A percentile compares a stretch with the other conserved stretches of the same genome.
phyloP scores from a whole-genome alignment of 2,888 invertebrate species.

The Drosophila sordidula region DNA sequence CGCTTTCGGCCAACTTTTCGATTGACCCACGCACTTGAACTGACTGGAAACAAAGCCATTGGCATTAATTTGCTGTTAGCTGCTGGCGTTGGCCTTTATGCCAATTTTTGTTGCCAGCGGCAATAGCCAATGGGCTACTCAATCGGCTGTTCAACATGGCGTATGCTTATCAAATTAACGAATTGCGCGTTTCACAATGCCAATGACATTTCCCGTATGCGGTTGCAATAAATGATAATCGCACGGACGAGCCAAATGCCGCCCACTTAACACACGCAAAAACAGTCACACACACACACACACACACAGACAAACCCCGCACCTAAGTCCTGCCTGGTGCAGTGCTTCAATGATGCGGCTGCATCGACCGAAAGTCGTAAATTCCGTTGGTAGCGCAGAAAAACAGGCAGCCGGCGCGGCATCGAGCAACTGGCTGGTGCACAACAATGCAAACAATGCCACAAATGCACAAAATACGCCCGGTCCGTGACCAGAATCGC shows the following conservation, averaged over 20 bases:
- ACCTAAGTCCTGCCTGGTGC: neutral
- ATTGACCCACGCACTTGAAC: slow-evolving; percentile 12
- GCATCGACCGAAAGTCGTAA: slow-evolving; percentile 74
- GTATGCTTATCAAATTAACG: slow-evolving; percentile 78
- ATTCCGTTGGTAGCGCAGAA: slow-evolving; percentile 70
- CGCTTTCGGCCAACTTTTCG: neutral
- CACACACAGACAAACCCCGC: neutral
- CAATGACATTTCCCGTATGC: slow-evolving; percentile 65
- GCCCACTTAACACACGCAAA: slow-evolving; percentile 5
- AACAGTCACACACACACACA: neutral
- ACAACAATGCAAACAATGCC: slow-evolving; percentile 76
- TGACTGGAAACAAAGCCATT: slow-evolving; percentile 17
- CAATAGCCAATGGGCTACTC: slow-evolving; percentile 48
- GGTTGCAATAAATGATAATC: slow-evolving; percentile 78
- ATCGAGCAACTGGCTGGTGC: slow-evolving; percentile 43
- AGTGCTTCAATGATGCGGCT: slow-evolving; percentile 43
- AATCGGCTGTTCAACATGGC: slow-evolving; percentile 65
- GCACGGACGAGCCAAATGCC: slow-evolving; percentile 35
- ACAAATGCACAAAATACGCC: slow-evolving; percentile 76
- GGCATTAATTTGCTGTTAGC: slow-evolving; percentile 26
- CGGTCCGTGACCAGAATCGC: slow-evolving; percentile 44
- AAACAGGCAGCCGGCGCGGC: slow-evolving; percentile 54
- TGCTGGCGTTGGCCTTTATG: slow-evolving; percentile 21
- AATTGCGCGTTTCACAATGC: slow-evolving; percentile 70
- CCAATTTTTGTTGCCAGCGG: slow-evolving; percentile 30